Conservation (phyloP, 2,113 vertebrate species). For the Rhinolophus sinicus region DNA sequence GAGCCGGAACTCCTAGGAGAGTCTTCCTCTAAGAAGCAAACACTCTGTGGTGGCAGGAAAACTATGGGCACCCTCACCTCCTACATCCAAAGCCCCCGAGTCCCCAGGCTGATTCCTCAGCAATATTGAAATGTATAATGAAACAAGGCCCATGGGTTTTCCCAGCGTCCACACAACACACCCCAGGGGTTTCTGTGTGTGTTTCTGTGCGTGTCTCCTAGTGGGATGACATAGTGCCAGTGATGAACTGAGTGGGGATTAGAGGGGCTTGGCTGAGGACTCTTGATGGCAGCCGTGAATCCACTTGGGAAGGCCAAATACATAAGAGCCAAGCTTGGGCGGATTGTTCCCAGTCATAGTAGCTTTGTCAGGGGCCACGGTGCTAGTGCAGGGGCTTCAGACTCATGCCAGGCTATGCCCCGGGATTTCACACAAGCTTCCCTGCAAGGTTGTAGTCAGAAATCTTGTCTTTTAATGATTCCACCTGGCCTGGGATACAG, state of each 20-base stretch:
- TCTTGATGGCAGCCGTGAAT: neutral
- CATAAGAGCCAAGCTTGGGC: neutral
- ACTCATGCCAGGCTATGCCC: neutral
- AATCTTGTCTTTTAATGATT: neutral
- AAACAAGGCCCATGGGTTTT: neutral
- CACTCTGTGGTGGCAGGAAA: neutral
- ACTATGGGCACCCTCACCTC: fast-evolving
- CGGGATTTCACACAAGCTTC: neutral
- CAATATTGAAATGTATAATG: neutral
- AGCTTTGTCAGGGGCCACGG: fast-evolving
- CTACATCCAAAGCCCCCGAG: neutral
- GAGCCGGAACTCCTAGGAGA: neutral
- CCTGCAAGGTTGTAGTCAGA: neutral
- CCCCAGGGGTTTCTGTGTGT: neutral
- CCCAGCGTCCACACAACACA: fast-evolving
- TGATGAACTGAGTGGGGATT: fast-evolving
- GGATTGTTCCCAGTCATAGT: fast-evolving
- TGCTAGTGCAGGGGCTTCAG: neutral
- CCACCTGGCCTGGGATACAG: neutral
- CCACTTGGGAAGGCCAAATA: neutral
- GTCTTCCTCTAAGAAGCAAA: neutral
- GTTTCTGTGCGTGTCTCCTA: neutral
- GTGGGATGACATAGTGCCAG: fast-evolving
- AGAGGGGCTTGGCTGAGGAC: neutral
- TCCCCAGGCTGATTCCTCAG: neutral